These are phyloP conservation scores for Tachyglossus aculeatus DNA, from an alignment of 2,797 vertebrate species.

Conservation along the genomic window DNA sequence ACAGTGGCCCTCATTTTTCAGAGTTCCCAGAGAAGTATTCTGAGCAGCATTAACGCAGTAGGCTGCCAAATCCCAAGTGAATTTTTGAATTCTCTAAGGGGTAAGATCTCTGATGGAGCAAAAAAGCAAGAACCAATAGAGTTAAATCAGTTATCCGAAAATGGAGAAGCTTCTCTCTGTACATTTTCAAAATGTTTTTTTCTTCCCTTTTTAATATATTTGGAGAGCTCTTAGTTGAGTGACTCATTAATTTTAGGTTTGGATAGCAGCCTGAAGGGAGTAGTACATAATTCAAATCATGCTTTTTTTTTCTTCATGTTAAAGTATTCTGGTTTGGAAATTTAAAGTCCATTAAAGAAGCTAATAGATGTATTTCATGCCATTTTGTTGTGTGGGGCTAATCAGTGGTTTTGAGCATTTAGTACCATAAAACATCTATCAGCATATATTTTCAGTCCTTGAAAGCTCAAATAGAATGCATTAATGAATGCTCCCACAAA, in stretches of 20 bases:
- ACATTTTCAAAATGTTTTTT: constrained; percentile 20
- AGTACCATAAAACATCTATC: background rate
- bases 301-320: constrained; percentile 17
- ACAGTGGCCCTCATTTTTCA: background rate
- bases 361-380: background rate
- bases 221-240: background rate
- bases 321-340: constrained; percentile 8
- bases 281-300: background rate
- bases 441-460: constrained; percentile 9
- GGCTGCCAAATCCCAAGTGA: background rate
- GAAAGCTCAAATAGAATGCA: background rate
- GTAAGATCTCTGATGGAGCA: background rate
- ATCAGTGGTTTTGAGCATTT: background rate
- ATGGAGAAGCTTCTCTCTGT: background rate
- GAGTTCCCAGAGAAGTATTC: constrained; percentile 9
- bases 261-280: background rate
- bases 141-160: background rate
- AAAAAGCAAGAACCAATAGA: background rate
- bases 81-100: background rate
- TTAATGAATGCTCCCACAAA: constrained; percentile 1
- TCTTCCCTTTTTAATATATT: constrained; percentile 25
- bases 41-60: constrained; percentile 19
- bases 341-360: constrained; percentile 4
- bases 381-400: constrained; percentile 12
- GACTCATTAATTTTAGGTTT: background rate